Conservation (phyloP, 2,888 invertebrate genomes). For the Micropterix aruncella region DNA sequence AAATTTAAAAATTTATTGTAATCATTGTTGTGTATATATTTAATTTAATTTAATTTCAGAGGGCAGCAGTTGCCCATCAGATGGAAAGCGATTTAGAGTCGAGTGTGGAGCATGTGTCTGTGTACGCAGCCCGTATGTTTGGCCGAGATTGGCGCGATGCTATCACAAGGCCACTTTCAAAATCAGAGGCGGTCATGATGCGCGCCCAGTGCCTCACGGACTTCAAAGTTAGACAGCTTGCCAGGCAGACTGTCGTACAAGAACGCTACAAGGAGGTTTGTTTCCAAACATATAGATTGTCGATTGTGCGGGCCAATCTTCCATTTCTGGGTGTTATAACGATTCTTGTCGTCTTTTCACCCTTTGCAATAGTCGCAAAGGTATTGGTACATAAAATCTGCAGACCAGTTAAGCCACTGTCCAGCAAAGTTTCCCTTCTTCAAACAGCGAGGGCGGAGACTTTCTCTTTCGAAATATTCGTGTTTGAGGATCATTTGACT, state of each 20-base stretch:
- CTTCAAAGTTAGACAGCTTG: conserved; percentile 46
- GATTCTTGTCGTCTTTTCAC: too few species aligned
- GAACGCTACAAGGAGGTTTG: conserved; percentile 47
- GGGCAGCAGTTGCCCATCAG: conserved; percentile 32
- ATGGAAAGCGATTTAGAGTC: conserved; percentile 46
- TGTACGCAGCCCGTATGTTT: conserved; percentile 46
- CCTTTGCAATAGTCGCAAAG: too few species aligned
- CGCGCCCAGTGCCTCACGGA: conserved; percentile 49
- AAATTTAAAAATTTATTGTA: too few species aligned
- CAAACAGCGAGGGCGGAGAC: too few species aligned
- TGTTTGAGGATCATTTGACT: too few species aligned
- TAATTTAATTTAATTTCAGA: conserved; percentile 21
- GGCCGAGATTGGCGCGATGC: conserved; percentile 25
- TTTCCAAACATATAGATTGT: background rate
- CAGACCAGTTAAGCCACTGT: too few species aligned
- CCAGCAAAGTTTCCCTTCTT: too few species aligned
- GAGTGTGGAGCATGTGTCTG: conserved; percentile 46
- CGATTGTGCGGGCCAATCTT: background rate
- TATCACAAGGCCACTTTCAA: conserved; percentile 22
- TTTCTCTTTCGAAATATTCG: too few species aligned
- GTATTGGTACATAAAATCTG: too few species aligned
- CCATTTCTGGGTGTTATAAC: background rate
- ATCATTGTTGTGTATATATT: too few species aligned
- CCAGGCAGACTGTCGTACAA: conserved; percentile 49
- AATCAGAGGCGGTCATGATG: conserved; percentile 33